These are phyloP conservation scores for Parnassius glacialis DNA, from an alignment of 2,888 invertebrate species.

Conservation along the genomic window DNA sequence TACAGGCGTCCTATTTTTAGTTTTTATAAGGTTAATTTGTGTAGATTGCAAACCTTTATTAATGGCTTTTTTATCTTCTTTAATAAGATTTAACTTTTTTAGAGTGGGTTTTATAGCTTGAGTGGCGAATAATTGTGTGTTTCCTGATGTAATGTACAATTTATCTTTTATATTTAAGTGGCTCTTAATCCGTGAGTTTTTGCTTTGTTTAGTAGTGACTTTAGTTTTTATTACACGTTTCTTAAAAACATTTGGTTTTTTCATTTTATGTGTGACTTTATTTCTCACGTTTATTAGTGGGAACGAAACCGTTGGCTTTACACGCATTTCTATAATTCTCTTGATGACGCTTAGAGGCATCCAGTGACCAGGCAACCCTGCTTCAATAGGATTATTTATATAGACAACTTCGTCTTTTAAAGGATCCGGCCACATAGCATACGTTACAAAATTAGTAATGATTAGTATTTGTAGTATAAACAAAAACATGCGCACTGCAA, in stretches of 20 bases:
- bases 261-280: constrained; percentile 3
- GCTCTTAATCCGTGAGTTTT: not conserved
- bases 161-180: constrained; percentile 1
- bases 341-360: constrained; percentile 47
- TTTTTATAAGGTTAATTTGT: not conserved
- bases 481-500: constrained; percentile 45
- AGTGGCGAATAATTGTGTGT: not conserved
- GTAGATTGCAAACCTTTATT: not conserved
- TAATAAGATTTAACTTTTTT: constrained; percentile 2
- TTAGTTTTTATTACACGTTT: not conserved
- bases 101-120: not conserved
- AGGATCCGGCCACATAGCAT: constrained; percentile 37
- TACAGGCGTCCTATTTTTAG: not conserved
- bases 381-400: constrained; percentile 52
- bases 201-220: not conserved
- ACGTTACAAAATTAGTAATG: constrained; percentile 32
- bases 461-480: constrained; percentile 35
- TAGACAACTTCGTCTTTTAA: constrained; percentile 38
- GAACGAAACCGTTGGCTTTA: constrained; percentile 22
- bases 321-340: constrained; percentile 44
- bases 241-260: constrained; percentile 15
- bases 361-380: constrained; percentile 52
- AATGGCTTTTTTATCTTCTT: constrained; percentile 1
- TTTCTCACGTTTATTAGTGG: too few species aligned
- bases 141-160: not conserved